Evolutionary conservation across 2,797 vertebrate genomes (phyloP), one percentile per base, ranked within the genome.

Genomic region (Serranus cabrilla): DNA sequence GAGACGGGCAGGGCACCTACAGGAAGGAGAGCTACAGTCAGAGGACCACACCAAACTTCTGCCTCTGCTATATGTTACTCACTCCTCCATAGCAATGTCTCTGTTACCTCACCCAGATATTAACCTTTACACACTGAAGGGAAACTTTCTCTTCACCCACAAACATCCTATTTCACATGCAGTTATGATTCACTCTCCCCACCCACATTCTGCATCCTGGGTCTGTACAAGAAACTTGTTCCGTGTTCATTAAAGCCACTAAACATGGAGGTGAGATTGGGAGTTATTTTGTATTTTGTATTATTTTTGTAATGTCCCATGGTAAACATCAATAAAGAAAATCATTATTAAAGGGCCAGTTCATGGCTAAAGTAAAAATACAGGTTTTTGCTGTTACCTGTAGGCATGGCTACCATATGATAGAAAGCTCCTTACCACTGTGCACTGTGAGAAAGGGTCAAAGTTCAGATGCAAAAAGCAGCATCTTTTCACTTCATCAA

Each of bases 1-100:
- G 92, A 11, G 23, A 81, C 56, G 0, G 90, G 87, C 50, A 94
- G 75, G 21, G 92, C 81, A 52, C 94, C 95, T 95, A 61, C 11
- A 43, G 39, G 47, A 74, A 46, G 85, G 59, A 80, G 7, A 61
- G 14, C 25, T 39, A 43, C 10, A 74, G 45, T 78, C 51, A 74
- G 58, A 58, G 7, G 39, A 62, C 23, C 4, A 31, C 37, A 42
- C 47, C 57, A 71, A 54, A 37, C 16, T 43, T 31, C 34, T 21
- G 17, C 4, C 2, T 31, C 49, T 56, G 16, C 18, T 51, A 61
- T 51, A 43, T 10, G 9, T 56, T 65, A 43, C 21, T 78, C 40
- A 40, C 8, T 6, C 34, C 34, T 34, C 34, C 34, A 5, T 8
- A 34, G 8, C 34, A 3, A 31, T 3, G 27, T 31, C 4, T 25